Evolutionary conservation across 2,797 vertebrate species (phyloP), one percentile per base, ranked within the genome.

Genomic region (Crenichthys baileyi): DNA sequence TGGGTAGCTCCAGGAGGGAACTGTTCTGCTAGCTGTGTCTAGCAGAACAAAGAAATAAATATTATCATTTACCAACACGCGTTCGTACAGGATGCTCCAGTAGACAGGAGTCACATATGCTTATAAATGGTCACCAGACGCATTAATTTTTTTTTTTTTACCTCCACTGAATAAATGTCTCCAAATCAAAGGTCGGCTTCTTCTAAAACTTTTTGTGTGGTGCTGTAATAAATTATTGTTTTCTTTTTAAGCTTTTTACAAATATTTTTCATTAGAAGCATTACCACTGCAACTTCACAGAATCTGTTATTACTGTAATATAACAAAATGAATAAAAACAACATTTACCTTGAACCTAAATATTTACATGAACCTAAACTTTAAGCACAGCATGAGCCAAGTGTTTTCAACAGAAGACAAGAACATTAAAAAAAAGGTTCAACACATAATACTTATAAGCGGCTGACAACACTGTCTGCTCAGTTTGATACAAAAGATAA

Each of bases 401-500:
- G 55, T 61, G 22, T 41, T 9, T 75, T 77, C n/a, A 72, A 70
- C 6, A 70, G 55, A 68, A 77, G 48, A 55, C 72, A 20, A 39
- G 67, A 73, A 78, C 61, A 78, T 68, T 39, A 50, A 13, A 80
- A 75, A 75, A 81, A 44, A 46, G 61, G 61, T 29, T 55, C 77
- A 11, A 46, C 31, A 63, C 70, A 73, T 41, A 29, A 78, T 73
- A 78, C 71, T 61, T 36, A 75, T 79, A n/a, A 67, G 61, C 48
- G 26, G 65, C 56, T 65, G 41, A 74, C 22, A 78, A 76, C n/a
- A 36, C 44, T 4, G 65, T 78, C 85, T 80, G 29, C 51, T 77
- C 55, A 63, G 22, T 73, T 72, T 61, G 77, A 81, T 75, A 51
- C 31, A 70, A 76, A 73, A 79, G 73, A 85, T 80, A 80, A 84